Percentiles rank a stretch among this genome's conserved stretches.
phyloP scores from a whole-genome alignment of 1,140 invertebrate genomes.

The Rhynchophorus ferrugineus region DNA sequence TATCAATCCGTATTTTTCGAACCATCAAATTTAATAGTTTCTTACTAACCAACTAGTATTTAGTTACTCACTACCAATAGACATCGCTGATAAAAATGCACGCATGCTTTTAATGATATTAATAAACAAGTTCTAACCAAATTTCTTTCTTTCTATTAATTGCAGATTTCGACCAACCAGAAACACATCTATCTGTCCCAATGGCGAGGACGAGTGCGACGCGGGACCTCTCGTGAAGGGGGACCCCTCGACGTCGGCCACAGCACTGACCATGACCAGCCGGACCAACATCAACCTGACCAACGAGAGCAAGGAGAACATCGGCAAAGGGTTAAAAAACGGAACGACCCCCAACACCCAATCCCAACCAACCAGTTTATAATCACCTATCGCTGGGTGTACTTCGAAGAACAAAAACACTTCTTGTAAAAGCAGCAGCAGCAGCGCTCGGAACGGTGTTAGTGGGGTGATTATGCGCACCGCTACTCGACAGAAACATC shows the following conservation, averaged over 20 bases:
- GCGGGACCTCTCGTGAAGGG: slow-evolving; percentile 47
- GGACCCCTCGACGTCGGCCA: slow-evolving; percentile 46
- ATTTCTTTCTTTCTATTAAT: background rate
- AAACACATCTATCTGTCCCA: slow-evolving; percentile 40
- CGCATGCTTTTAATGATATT: too few relatives aligned
- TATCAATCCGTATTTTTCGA: too few relatives aligned
- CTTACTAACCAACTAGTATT: too few relatives aligned
- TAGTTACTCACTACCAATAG: too few relatives aligned
- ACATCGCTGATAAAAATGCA: too few relatives aligned
- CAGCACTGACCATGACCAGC: slow-evolving; percentile 49
- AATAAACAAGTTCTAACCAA: background rate
- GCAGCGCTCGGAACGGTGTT: slow-evolving; percentile 1
- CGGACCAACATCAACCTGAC: slow-evolving; percentile 46
- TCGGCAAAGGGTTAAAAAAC: slow-evolving; percentile 32
- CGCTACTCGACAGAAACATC: background rate
- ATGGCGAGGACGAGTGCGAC: slow-evolving; percentile 48
- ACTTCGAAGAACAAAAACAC: slow-evolving; percentile 3
- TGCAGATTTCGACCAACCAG: slow-evolving; percentile 28
- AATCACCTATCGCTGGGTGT: slow-evolving; percentile 17
- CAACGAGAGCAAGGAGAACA: slow-evolving; percentile 38
- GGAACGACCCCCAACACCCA: slow-evolving; percentile 24
- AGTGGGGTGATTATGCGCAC: background rate
- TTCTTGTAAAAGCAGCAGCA: slow-evolving; percentile 3
- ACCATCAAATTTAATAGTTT: too few relatives aligned
- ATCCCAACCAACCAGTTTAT: slow-evolving; percentile 30